Evolutionary conservation across 2,797 vertebrate genomes (phyloP).

Genomic region (Poeciliopsis presidionis): DNA sequence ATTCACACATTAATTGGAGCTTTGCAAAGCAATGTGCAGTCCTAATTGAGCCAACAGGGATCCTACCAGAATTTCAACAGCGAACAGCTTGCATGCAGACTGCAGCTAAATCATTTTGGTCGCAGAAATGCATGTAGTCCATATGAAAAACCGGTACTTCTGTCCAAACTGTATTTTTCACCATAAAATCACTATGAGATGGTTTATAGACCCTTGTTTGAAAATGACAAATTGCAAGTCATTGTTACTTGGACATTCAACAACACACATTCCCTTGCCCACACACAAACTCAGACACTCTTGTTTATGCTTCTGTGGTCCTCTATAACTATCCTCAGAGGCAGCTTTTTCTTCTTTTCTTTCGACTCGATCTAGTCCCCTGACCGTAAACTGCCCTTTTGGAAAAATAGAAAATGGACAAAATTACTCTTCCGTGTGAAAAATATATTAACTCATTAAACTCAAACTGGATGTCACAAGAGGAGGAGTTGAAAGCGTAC

Average conservation of each 20-base stretch:
- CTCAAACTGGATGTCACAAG: conserved; percentile 24
- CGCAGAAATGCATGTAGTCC: conserved; percentile 17
- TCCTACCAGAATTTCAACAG: conserved; percentile 51
- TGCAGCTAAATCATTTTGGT: conserved; percentile 21
- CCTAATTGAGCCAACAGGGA: conserved; percentile 66
- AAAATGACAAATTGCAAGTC: conserved; percentile 40
- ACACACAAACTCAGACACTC: background rate
- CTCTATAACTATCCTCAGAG: conserved; percentile 31
- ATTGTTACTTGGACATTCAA: conserved; percentile 33
- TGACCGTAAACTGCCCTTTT: conserved; percentile 43
- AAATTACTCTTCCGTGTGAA: conserved; percentile 53
- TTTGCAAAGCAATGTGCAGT: conserved; percentile 50
- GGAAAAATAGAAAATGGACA: conserved; percentile 31
- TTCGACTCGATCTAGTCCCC: conserved; percentile 46
- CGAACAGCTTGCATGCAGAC: conserved; percentile 10
- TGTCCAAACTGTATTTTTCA: conserved; percentile 15
- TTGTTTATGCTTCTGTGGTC: conserved; percentile 38
- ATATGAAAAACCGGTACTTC: conserved; percentile 9
- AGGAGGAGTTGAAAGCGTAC: conserved; percentile 23
- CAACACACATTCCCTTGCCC: conserved; percentile 8
- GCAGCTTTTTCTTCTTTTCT: conserved; percentile 17
- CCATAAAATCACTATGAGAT: conserved; percentile 27
- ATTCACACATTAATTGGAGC: conserved; percentile 45
- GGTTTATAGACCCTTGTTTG: conserved; percentile 25
- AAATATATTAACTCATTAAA: conserved; percentile 30